Evolutionary conservation across 2,888 invertebrate genomes (phyloP), one percentile per base, ranked within the genome.

Genomic region (Drosophila peninsularis): DNA sequence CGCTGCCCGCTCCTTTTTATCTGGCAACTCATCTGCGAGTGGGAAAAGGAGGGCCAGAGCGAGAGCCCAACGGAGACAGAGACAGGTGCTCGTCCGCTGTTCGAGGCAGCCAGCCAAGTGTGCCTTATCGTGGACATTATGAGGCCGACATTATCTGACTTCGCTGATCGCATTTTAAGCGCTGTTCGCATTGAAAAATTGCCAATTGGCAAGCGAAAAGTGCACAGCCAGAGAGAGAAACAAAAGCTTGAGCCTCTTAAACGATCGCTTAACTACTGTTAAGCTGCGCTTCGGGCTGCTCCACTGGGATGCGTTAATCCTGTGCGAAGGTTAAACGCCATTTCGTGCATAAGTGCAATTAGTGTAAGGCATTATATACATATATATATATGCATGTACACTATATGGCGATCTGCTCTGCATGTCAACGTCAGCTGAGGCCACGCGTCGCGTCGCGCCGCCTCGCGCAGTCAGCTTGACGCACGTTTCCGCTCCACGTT

Each of bases 261-360:
- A 86, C 89, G 85, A 81, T 88, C 85, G 85, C 87, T 86, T 86
- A 86, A 88, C 85, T 88, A 86, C 89, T 86, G 85, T 83, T 86
- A 86, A 88, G 87, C 89, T 64, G 52, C 60, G 75, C 78, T 78
- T 32, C 62, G 36, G 67, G 75, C 70, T 49, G 54, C 30, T 49
- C 27, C 41, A 57, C 57, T 64, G 64, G 64, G 60, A 70, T 65
- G 68, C 62, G 61, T 67, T 74, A 82, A 83, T 84, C 81, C 89
- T 67, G 53, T 30, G 60, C 74, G 89, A 86, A 86, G 85, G 85
- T 81, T 86, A 78, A 80, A 75, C 78, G 71, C 64, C 71, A 80
- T 83, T 85, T 83, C 78, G 83, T 86, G 85, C 85, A 78, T 88
- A 87, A 83, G 79, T 76, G 87, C 87, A 86, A 86, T 86, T 86